Conservation (phyloP, 2,113 vertebrate species). For the Boleophthalmus pectinirostris region DNA sequence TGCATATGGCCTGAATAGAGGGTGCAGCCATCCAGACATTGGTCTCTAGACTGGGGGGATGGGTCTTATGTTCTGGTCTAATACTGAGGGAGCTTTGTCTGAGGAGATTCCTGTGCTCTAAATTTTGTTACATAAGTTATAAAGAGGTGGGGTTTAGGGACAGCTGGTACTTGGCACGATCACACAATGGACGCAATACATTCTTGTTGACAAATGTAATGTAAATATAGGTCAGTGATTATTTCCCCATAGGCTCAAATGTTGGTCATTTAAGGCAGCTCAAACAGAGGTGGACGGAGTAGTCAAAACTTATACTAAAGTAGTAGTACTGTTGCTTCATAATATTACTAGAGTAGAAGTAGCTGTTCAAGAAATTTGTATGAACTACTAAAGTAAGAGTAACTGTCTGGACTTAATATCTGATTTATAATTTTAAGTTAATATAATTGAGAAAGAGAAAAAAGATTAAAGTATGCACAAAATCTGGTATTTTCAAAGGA, state of each 20-base stretch:
- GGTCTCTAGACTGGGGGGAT: conserved; percentile 51
- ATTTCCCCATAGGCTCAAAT: too few species aligned
- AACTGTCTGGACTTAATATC: too few species aligned
- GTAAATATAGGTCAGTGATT: background rate
- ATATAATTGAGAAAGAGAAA: too few species aligned
- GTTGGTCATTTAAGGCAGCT: background rate
- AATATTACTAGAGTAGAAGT: too few species aligned
- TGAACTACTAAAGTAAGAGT: too few species aligned
- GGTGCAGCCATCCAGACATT: conserved; percentile 40
- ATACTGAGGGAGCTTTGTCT: conserved; percentile 76
- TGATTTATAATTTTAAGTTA: too few species aligned
- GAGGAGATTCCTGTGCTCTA: conserved; percentile 74
- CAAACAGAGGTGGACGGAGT: too few species aligned
- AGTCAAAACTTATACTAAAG: too few species aligned
- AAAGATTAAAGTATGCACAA: too few species aligned
- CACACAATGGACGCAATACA: conserved; percentile 61
- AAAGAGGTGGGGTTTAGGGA: conserved; percentile 52
- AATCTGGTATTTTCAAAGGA: too few species aligned
- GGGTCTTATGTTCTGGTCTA: conserved; percentile 28
- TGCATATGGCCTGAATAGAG: conserved; percentile 46
- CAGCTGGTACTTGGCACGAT: conserved; percentile 58
- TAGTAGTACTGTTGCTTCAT: too few species aligned
- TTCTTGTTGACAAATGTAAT: background rate
- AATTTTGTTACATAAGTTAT: conserved; percentile 71
- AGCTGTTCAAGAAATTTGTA: too few species aligned